Conservation (phyloP, 2,113 vertebrate genomes). For the Peromyscus polionotus region DNA sequence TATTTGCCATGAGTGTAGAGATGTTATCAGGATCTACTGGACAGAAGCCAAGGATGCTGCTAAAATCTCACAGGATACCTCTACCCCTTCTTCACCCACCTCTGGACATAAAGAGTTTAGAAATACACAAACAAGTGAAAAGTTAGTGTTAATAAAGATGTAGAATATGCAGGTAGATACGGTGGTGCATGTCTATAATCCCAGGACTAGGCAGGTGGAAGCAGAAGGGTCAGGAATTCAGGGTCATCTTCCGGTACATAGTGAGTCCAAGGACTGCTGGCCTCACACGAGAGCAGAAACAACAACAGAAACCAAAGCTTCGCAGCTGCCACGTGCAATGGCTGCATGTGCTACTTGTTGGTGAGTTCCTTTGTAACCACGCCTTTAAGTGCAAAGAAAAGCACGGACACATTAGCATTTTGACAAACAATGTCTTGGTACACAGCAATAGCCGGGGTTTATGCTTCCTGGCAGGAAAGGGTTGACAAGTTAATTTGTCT, state of each 20-base stretch:
- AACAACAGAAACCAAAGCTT: neutral
- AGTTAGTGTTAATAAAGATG: neutral
- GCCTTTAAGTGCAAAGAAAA: slow-evolving; percentile 35
- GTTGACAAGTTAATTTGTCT: slow-evolving; percentile 54
- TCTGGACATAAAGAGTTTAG: neutral
- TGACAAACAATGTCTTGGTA: neutral
- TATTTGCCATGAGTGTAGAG: neutral
- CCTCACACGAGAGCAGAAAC: neutral
- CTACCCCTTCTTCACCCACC: neutral
- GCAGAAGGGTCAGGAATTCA: neutral
- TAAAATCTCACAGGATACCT: neutral
- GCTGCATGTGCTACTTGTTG: neutral
- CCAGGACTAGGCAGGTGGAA: neutral
- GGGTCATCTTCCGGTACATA: neutral
- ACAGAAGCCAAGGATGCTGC: neutral
- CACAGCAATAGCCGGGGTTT: neutral
- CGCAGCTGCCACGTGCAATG: neutral
- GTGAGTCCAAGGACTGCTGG: neutral
- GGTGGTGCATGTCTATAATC: too few relatives aligned
- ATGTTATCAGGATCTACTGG: neutral
- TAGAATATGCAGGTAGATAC: neutral
- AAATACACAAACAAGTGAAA: neutral
- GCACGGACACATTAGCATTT: neutral
- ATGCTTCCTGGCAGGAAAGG: slow-evolving; percentile 9
- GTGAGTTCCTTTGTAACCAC: neutral